Percentiles rank a stretch among this genome's conserved stretches.
phyloP scores from a whole-genome alignment of 2,797 vertebrate genomes.

The Falco biarmicus region DNA sequence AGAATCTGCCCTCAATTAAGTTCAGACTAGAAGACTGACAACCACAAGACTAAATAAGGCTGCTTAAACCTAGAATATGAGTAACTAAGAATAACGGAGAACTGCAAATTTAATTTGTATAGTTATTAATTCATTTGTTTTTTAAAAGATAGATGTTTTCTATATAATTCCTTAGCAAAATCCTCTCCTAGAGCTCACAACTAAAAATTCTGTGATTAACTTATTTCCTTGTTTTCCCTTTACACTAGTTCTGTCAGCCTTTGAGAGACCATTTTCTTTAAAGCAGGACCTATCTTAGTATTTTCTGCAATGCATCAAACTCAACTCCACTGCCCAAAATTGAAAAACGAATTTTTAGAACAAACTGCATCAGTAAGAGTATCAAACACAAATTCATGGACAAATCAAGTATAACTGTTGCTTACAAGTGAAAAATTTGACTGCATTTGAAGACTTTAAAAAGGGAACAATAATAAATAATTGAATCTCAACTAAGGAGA shows the following conservation, averaged over 20 bases:
- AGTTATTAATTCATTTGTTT: background rate
- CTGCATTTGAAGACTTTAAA: background rate
- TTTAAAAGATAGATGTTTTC: background rate
- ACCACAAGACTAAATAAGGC: background rate
- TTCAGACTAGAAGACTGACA: background rate
- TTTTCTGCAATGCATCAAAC: background rate
- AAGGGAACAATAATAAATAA: background rate
- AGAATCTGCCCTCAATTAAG: background rate
- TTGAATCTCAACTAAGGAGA: fast-evolving
- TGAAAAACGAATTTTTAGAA: background rate
- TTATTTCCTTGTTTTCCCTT: background rate
- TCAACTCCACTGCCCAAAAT: background rate
- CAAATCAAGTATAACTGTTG: background rate
- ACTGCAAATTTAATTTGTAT: background rate
- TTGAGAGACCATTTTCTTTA: background rate
- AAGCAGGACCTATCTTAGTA: background rate
- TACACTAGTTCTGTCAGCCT: background rate
- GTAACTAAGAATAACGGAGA: background rate
- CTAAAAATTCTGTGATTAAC: background rate
- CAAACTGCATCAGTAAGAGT: background rate
- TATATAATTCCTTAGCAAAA: background rate
- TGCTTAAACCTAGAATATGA: background rate
- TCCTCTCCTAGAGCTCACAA: background rate
- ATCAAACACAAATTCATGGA: background rate
- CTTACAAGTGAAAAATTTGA: background rate